Percentiles rank a stretch among this genome's conserved stretches.
Conservation (phyloP, 2,113 vertebrate genomes). For the Coptodon bakossiorum region DNA sequence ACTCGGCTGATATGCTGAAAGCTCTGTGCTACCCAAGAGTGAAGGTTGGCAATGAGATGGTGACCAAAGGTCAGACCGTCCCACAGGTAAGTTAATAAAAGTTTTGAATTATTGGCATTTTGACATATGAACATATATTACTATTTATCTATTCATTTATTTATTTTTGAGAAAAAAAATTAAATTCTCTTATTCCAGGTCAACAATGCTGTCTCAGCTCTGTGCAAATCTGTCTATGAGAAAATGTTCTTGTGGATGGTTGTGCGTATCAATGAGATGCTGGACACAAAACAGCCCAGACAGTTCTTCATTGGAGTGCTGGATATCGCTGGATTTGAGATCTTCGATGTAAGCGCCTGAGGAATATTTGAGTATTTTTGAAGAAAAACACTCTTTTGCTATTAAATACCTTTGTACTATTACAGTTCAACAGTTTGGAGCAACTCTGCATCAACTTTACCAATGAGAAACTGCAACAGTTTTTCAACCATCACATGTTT, state of each 20-base stretch:
- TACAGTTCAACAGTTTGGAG: constrained; percentile 83
- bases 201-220: constrained; percentile 61
- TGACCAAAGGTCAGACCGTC: background rate
- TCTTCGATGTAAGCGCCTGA: rapidly evolving
- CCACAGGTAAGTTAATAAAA: background rate
- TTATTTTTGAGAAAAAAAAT: too few species aligned
- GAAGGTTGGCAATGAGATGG: background rate
- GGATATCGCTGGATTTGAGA: background rate
- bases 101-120: background rate
- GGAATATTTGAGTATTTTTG: too few species aligned
- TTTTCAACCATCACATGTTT: constrained; percentile 81
- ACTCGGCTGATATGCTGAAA: background rate
- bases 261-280: constrained; percentile 68
- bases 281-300: constrained; percentile 53
- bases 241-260: constrained; percentile 80
- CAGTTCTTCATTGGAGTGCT: background rate
- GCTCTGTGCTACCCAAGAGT: background rate
- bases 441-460: constrained; percentile 87
- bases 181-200: constrained; percentile 26
- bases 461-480: constrained; percentile 89
- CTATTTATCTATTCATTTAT: too few species aligned
- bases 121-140: too few species aligned
- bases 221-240: constrained; percentile 74
- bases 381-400: rapidly evolving
- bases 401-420: rapidly evolving